Evolutionary conservation across 2,888 invertebrate species (phyloP).

Genomic region (Anagyrus pseudococci): DNA sequence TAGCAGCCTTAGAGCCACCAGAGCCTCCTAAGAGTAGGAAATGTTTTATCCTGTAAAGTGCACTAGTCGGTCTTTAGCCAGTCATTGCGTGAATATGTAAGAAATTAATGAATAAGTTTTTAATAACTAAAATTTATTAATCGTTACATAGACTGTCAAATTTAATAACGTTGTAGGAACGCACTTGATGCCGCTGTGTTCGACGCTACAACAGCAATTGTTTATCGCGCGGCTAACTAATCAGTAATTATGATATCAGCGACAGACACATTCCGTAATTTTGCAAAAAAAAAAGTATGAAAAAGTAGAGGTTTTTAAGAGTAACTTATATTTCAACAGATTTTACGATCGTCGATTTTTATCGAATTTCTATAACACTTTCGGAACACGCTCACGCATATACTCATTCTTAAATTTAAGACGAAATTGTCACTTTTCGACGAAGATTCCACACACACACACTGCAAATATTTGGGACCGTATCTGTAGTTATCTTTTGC

Average conservation of each 20-base stretch:
- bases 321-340: constrained; percentile 23
- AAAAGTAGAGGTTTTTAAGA: constrained; percentile 33
- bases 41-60: constrained; percentile 77
- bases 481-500: constrained; percentile 26
- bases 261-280: constrained; percentile 39
- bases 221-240: constrained; percentile 32
- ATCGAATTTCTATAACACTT: constrained; percentile 23
- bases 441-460: constrained; percentile 26
- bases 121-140: background rate
- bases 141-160: too few species aligned
- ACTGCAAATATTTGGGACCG: constrained; percentile 33
- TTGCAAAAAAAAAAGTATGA: constrained; percentile 26
- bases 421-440: constrained; percentile 25
- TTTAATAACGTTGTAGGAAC: constrained; percentile 17
- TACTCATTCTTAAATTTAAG: constrained; percentile 36
- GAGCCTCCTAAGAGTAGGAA: constrained; percentile 92
- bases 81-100: background rate
- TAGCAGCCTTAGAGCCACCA: constrained; percentile 97
- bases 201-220: constrained; percentile 33
- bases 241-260: constrained; percentile 31
- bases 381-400: constrained; percentile 15
- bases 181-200: constrained; percentile 35
- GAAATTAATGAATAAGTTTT: background rate
- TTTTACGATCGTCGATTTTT: constrained; percentile 24
- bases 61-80: constrained; percentile 27